Conservation (phyloP, 2,113 vertebrate species). For the Pelmatolapia mariae region DNA sequence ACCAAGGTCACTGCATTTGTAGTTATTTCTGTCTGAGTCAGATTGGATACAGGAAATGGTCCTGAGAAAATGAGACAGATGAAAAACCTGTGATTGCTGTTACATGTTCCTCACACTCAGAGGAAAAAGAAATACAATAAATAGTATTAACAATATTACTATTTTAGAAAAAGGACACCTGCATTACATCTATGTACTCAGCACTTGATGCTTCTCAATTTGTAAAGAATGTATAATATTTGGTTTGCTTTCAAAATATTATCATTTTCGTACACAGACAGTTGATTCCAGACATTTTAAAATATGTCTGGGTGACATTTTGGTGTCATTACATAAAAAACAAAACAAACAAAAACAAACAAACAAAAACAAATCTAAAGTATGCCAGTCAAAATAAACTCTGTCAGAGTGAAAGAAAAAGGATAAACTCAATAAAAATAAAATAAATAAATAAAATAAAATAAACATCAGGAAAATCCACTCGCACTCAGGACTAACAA, state of each 20-base stretch:
- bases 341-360: neutral
- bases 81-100: neutral
- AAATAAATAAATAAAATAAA: neutral
- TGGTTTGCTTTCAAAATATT: too few species aligned
- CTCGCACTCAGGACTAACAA: neutral
- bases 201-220: neutral
- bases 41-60: conserved; percentile 9
- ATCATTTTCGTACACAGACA: neutral
- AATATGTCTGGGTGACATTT: neutral
- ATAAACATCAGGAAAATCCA: neutral
- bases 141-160: neutral
- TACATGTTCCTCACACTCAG: neutral
- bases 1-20: too few species aligned
- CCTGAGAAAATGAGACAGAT: conserved; percentile 13
- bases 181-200: neutral
- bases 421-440: neutral
- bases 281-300: neutral
- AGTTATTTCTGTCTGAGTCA: conserved; percentile 5
- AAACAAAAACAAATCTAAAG: neutral
- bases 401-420: neutral
- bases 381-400: neutral
- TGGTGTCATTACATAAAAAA: neutral
- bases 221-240: too few species aligned
- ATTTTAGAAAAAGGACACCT: neutral
- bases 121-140: neutral